Conservation (phyloP, 2,113 vertebrate species). For the Seriola dumerili region DNA sequence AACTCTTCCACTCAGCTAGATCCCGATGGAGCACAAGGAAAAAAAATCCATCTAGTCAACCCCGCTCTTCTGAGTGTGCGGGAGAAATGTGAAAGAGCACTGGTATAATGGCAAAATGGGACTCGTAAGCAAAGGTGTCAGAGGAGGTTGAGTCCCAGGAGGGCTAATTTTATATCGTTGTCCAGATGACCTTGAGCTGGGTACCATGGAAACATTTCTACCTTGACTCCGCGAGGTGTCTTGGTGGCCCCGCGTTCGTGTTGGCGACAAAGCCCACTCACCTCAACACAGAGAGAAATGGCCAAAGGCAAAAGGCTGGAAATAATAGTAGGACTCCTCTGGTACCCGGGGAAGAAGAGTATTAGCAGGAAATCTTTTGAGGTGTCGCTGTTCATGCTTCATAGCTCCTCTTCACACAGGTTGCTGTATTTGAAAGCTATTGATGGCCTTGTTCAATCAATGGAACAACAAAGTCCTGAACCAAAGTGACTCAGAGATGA, state of each 20-base stretch:
- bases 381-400: slow-evolving; percentile 79
- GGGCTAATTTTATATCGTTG: slow-evolving; percentile 76
- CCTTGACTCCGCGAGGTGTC: slow-evolving; percentile 66
- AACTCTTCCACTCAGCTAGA: slow-evolving; percentile 70
- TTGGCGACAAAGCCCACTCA: slow-evolving; percentile 75
- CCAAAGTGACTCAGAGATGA: slow-evolving; percentile 77
- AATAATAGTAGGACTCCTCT: slow-evolving; percentile 74
- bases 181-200: slow-evolving; percentile 79
- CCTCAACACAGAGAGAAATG: slow-evolving; percentile 74
- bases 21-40: slow-evolving; percentile 68
- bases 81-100: slow-evolving; percentile 71
- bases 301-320: slow-evolving; percentile 75
- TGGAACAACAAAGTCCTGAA: slow-evolving; percentile 83
- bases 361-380: slow-evolving; percentile 81
- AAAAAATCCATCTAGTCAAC: slow-evolving; percentile 75
- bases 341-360: slow-evolving; percentile 56
- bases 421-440: slow-evolving; percentile 83
- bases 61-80: slow-evolving; percentile 46
- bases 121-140: slow-evolving; percentile 68
- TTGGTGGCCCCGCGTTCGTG: slow-evolving; percentile 57
- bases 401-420: slow-evolving; percentile 79
- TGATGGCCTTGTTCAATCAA: slow-evolving; percentile 81
- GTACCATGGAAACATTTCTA: slow-evolving; percentile 77
- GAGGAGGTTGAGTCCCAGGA: slow-evolving; percentile 68
- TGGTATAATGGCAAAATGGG: slow-evolving; percentile 66